A percentile compares a stretch with the other conserved stretches of the same genome.
phyloP scores from a whole-genome alignment of 2,113 vertebrate genomes.

The Perca fluviatilis region DNA sequence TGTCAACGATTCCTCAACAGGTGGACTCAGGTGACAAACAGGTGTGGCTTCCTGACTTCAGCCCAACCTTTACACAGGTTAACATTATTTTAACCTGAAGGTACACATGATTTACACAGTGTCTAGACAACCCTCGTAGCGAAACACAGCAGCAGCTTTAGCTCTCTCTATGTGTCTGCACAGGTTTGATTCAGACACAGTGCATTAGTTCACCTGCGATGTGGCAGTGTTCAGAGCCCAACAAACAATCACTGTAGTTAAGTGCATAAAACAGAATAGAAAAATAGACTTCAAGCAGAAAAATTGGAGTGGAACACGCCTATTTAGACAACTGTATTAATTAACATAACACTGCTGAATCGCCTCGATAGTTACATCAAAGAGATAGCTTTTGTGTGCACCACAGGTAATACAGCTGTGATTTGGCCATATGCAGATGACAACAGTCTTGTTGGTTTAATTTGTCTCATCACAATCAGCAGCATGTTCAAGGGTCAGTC shows the following conservation, averaged over 20 bases:
- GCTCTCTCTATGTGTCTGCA: neutral
- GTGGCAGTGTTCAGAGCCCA: neutral
- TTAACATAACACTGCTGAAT: no score
- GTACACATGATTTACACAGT: neutral
- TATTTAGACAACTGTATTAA: neutral
- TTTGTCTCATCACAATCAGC: no score
- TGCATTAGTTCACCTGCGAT: neutral
- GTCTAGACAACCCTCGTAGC: neutral
- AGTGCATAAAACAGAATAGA: neutral
- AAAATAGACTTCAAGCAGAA: neutral
- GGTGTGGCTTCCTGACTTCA: conserved; percentile 59
- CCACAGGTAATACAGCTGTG: no score
- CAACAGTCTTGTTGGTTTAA: no score
- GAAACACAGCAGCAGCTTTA: neutral
- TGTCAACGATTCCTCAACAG: conserved; percentile 35
- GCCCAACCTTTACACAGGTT: neutral
- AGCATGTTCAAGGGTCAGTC: no score
- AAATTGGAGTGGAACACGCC: neutral
- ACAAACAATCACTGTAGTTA: neutral
- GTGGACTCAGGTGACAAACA: conserved; percentile 66
- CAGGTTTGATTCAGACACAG: neutral
- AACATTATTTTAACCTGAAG: neutral
- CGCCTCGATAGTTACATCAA: no score
- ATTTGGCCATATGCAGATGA: no score
- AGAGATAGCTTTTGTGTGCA: no score